These are phyloP conservation scores for Syngnathoides biaculeatus DNA, from an alignment of 2,113 vertebrate genomes.

Conservation along the genomic window DNA sequence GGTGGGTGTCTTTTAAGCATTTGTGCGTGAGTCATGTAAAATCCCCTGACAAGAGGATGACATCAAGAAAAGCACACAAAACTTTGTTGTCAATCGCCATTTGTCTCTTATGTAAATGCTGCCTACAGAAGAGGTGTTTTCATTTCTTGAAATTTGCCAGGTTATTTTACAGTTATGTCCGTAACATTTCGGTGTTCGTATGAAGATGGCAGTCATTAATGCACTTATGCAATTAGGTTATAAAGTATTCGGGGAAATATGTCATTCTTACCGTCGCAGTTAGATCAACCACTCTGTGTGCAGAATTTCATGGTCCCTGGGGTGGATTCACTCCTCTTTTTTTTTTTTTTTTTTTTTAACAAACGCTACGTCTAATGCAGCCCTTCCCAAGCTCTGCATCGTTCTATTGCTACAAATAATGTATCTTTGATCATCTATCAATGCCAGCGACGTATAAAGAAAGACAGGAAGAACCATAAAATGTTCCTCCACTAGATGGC, in stretches of 20 bases:
- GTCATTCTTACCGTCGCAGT: too few species aligned
- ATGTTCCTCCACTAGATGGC: too few species aligned
- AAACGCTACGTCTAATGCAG: too few species aligned
- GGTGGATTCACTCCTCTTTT: too few species aligned
- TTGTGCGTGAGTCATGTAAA: slow-evolving; percentile 61
- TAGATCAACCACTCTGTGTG: too few species aligned
- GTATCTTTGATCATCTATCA: too few species aligned
- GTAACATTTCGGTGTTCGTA: not conserved
- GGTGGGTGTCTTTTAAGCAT: slow-evolving; percentile 57
- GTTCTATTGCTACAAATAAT: too few species aligned
- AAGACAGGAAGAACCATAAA: too few species aligned
- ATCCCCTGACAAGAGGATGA: slow-evolving; percentile 50
- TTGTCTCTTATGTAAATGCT: slow-evolving; percentile 53
- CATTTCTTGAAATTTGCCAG: slow-evolving; percentile 12
- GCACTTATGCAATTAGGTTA: not conserved
- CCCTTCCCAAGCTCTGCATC: too few species aligned
- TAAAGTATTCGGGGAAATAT: not conserved
- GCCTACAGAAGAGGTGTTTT: slow-evolving; percentile 33
- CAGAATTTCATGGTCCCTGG: too few species aligned
- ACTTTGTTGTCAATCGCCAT: slow-evolving; percentile 14
- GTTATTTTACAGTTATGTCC: slow-evolving; percentile 21
- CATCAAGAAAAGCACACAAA: slow-evolving; percentile 18
- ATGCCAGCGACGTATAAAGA: too few species aligned
- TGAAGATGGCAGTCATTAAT: not conserved
- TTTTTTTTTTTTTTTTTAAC: too few species aligned